Conservation (phyloP, 2,888 invertebrate species). For the Apoda limacodes region DNA sequence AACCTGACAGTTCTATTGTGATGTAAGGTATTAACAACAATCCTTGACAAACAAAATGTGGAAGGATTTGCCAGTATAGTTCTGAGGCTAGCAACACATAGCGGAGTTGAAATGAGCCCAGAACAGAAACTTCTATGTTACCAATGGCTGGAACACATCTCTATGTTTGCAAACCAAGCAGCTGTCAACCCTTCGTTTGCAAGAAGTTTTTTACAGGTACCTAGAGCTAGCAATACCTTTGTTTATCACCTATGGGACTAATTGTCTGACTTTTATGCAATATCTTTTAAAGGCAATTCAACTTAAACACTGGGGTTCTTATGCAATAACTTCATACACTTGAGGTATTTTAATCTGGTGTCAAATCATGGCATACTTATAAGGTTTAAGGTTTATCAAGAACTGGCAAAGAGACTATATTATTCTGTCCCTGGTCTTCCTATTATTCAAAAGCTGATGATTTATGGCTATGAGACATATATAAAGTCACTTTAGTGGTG, state of each 20-base stretch:
- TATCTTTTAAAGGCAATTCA: too few species aligned
- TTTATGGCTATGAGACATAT: too few species aligned
- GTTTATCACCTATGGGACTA: background rate
- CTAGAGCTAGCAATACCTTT: background rate
- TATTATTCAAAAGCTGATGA: too few species aligned
- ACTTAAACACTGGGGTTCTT: too few species aligned
- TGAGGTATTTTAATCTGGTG: too few species aligned
- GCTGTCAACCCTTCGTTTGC: slow-evolving; percentile 45
- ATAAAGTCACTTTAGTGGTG: too few species aligned
- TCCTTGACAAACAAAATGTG: slow-evolving; percentile 49
- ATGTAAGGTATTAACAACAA: slow-evolving; percentile 64
- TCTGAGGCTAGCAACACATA: slow-evolving; percentile 51
- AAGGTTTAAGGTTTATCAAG: too few species aligned
- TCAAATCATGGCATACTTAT: too few species aligned
- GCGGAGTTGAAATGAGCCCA: slow-evolving; percentile 39
- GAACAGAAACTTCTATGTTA: slow-evolving; percentile 57
- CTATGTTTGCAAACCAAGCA: slow-evolving; percentile 65
- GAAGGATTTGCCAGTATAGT: slow-evolving; percentile 67
- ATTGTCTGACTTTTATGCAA: slow-evolving; percentile 2
- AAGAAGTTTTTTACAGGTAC: slow-evolving; percentile 63
- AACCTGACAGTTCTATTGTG: slow-evolving; percentile 14
- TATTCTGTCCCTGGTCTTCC: too few species aligned
- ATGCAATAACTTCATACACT: too few species aligned
- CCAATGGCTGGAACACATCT: slow-evolving; percentile 78
- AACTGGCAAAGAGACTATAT: too few species aligned